These are phyloP conservation scores for Rhopalosiphum padi DNA, from an alignment of 1,140 invertebrate genomes.

Conservation along the genomic window DNA sequence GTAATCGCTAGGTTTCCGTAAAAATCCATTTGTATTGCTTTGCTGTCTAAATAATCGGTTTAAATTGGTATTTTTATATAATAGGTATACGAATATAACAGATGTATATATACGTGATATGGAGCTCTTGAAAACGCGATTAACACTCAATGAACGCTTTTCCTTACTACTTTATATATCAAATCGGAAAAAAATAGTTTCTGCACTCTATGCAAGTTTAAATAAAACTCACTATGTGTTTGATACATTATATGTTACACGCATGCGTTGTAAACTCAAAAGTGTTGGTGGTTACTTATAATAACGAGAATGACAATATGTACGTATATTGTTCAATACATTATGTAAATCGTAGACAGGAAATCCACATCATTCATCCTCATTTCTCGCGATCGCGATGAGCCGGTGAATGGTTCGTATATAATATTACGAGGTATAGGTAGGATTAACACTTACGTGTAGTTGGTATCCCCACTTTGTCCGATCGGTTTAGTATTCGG, in stretches of 20 bases:
- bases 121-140: neutral
- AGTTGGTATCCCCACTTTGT: neutral
- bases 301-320: neutral
- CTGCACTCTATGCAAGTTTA: neutral
- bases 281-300: neutral
- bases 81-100: neutral
- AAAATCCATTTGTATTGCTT: neutral
- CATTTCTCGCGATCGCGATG: neutral
- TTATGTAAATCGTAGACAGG: neutral
- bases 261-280: neutral
- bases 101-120: neutral
- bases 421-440: neutral
- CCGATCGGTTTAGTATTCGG: neutral
- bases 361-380: neutral
- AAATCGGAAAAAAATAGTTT: neutral
- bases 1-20: neutral
- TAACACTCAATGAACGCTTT: neutral
- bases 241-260: neutral
- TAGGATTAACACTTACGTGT: neutral
- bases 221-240: neutral
- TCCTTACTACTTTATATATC: neutral
- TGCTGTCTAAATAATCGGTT: neutral
- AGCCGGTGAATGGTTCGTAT: neutral
- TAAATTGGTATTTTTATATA: neutral
- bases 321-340: neutral